Conservation (phyloP, 2,113 vertebrate species). For the Micronycteris hirsuta region DNA sequence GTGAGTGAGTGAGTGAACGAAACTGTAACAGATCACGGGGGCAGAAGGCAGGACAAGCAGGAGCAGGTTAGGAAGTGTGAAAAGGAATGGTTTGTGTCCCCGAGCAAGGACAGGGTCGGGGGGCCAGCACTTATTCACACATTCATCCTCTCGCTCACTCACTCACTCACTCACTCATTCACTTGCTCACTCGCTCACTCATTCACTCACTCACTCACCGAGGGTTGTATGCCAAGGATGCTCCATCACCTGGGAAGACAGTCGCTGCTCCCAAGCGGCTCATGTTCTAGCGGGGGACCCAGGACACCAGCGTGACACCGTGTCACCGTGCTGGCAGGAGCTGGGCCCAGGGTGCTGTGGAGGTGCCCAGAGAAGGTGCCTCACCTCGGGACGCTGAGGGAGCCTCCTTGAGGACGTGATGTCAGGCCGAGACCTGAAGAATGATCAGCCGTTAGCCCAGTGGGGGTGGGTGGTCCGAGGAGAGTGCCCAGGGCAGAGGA, state of each 20-base stretch:
- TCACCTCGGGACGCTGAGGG: accelerated
- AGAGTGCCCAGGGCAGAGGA: accelerated
- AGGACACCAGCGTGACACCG: too few relatives aligned
- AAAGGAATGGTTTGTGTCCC: background rate
- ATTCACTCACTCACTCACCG: background rate
- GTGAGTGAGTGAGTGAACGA: background rate
- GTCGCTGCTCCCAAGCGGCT: background rate
- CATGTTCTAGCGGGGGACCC: background rate
- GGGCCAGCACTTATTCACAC: background rate
- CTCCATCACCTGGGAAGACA: background rate
- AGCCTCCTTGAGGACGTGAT: background rate
- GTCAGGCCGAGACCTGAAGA: too few relatives aligned
- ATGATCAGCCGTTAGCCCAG: background rate
- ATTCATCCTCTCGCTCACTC: accelerated
- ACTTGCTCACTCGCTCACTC: background rate
- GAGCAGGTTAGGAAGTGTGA: accelerated
- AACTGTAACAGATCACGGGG: background rate
- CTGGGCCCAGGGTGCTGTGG: background rate
- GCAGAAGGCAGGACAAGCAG: background rate
- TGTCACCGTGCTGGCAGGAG: background rate
- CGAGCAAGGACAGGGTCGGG: background rate
- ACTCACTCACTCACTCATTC: background rate
- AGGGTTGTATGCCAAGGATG: accelerated
- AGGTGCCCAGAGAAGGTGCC: background rate
- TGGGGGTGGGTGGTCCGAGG: background rate